Evolutionary conservation across 2,888 invertebrate genomes (phyloP).

Genomic region (Nemapogon koenigi): DNA sequence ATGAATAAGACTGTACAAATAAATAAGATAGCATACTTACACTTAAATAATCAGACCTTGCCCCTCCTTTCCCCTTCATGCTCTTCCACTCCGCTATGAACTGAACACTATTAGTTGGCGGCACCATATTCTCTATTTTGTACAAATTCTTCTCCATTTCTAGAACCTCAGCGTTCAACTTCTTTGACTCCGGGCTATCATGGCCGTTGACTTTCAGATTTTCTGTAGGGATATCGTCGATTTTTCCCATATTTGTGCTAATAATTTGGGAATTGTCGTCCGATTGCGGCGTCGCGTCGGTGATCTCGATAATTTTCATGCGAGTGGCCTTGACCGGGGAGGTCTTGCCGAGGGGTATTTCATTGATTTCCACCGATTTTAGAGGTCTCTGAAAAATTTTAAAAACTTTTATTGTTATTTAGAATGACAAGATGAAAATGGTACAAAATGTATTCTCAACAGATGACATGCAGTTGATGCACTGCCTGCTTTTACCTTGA

Average conservation of each 20-base stretch:
- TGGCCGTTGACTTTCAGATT: slow-evolving; percentile 15
- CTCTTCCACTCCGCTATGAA: slow-evolving; percentile 70
- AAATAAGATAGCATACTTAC: slow-evolving; percentile 33
- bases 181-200: slow-evolving; percentile 29
- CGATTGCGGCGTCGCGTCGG: slow-evolving; percentile 33
- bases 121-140: slow-evolving; percentile 21
- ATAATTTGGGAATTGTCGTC: slow-evolving; percentile 17
- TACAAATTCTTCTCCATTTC: slow-evolving; percentile 16
- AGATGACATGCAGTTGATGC: too few species aligned
- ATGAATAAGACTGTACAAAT: too few species aligned
- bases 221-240: too few species aligned
- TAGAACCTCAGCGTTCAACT: slow-evolving; percentile 18
- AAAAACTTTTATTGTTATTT: too few species aligned
- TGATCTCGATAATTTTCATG: slow-evolving; percentile 30
- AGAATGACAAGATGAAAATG: too few species aligned
- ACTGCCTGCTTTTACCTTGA: too few species aligned
- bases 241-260: slow-evolving; percentile 14
- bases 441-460: too few species aligned
- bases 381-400: slow-evolving; percentile 56
- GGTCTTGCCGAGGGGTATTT: slow-evolving; percentile 37
- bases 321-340: slow-evolving; percentile 30
- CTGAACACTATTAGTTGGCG: slow-evolving; percentile 70
- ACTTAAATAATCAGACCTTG: slow-evolving; percentile 67
- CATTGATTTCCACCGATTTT: slow-evolving; percentile 55
- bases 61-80: slow-evolving; percentile 47